Evolutionary conservation across 2,888 invertebrate genomes (phyloP), one percentile per base, ranked within the genome.

Genomic region (Salpingus planirostris): DNA sequence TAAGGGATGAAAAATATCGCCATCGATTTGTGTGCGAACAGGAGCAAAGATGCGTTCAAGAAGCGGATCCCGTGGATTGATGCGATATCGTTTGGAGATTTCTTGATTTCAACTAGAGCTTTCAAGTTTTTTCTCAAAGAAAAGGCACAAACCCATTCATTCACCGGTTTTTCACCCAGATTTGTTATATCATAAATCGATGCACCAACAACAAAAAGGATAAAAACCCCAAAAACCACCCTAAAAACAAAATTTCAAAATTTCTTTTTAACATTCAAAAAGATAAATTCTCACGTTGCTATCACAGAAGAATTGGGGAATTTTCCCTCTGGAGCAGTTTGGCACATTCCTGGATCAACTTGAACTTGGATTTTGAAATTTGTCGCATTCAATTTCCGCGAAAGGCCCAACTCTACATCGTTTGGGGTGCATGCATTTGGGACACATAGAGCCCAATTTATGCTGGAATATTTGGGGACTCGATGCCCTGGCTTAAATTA

Each of bases 401-500:
- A n/a, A n/a, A n/a, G n/a, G 2, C 73, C 71, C 11, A 66, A 58
- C 52, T 76, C 71, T 1, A 79, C 72, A 48, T 80, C 80, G 12
- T 62, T 51, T 5, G 70, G 41, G 1, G 68, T 66, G 54, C 80
- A 81, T 1, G 70, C 66, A 2, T 71, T 65, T 2, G 80, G 80
- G n/a, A 76, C 68, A 49, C 80, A 81, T 8, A 80, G 53, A 2
- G 73, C 80, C 80, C 80, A 80, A 44, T 78, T 75, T 27, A 80
- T 67, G 10, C 74, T 69, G 2, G 76, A 74, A 49, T 73, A 80
- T 40, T 78, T 66, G 1, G 80, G 80, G 4, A 80, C 76, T 38
- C 80, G 66, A 56, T 81, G 80, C 3, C 80, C 80, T 24, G 80
- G 78, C 80, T 81, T 49, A n/a, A n/a, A n/a, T n/a, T n/a, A n/a